Evolutionary conservation across 2,888 invertebrate species (phyloP), one percentile per base, ranked within the genome.

Genomic region (Seira ritae): DNA sequence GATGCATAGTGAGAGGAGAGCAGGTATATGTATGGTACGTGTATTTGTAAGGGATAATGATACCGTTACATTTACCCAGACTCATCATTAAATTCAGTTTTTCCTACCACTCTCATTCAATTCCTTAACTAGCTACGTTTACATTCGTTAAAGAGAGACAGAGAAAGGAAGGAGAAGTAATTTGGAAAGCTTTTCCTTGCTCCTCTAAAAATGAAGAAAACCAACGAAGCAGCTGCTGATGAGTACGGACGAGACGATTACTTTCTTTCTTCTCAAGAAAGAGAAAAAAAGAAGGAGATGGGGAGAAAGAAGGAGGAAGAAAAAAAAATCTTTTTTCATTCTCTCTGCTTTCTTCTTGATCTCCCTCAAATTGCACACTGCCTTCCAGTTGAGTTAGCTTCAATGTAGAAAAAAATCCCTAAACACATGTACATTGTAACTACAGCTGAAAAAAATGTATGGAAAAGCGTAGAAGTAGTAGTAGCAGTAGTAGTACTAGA

Each of bases 381-480:
- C 68, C 80, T 80, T 80, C 80, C 80, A 74, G 72, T 80, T 73
- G 80, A 80, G 80, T 80, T 73, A 80, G 73, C 80, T 80, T 80
- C 80, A 80, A 80, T 80, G 80, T 68, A 62, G 20, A 68, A n/a
- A n/a, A n/a, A 80, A 80, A 80, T 80, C 73, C 68, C 69, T 68
- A 80, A 80, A 74, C 80, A 80, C 73, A 80, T 80, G 80, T 80
- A 73, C n/a, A n/a, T 22, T 67, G 42, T 55, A 75, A 80, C 80
- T 80, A 80, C 73, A 80, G n/a, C n/a, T n/a, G n/a, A n/a, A n/a
- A n/a, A n/a, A n/a, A n/a, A n/a, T n/a, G n/a, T n/a, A n/a, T n/a
- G n/a, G n/a, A n/a, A n/a, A n/a, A n/a, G n/a, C n/a, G n/a, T n/a
- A n/a, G n/a, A n/a, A n/a, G n/a, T n/a, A n/a, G n/a, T n/a, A n/a